A percentile compares a stretch with the other conserved stretches of the same genome.
Evolutionary conservation across 1,140 invertebrate genomes (phyloP).

Genomic region (Drosophila baimaii): DNA sequence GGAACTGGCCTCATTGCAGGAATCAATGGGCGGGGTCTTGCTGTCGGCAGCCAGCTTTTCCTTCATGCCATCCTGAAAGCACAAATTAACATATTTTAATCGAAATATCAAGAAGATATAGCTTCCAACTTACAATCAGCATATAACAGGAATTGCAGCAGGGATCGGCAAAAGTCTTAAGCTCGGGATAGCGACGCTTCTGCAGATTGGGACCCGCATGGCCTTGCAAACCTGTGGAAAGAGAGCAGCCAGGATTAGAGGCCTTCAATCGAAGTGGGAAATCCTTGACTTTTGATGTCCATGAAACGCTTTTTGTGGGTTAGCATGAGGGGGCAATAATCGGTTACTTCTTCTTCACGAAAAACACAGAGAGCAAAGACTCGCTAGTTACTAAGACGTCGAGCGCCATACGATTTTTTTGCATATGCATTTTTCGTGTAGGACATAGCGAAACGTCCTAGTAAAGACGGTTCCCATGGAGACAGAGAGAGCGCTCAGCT

Average conservation of each 20-base stretch:
- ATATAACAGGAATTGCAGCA: conserved; percentile 96
- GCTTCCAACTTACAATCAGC: conserved; percentile 88
- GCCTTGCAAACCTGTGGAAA: conserved; percentile 89
- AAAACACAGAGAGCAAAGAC: no score
- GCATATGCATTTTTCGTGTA: no score
- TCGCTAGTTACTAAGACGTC: no score
- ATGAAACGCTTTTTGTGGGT: conserved; percentile 65
- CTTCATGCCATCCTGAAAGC: conserved; percentile 90
- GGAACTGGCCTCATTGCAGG: conserved; percentile 95
- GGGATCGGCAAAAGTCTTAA: conserved; percentile 93
- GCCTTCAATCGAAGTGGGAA: background rate
- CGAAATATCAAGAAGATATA: background rate
- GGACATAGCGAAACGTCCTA: no score
- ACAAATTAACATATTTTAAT: background rate
- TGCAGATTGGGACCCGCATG: conserved; percentile 95
- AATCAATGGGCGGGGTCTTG: conserved; percentile 91
- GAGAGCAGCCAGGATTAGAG: conserved; percentile 7
- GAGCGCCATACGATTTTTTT: no score
- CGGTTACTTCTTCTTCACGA: conserved; percentile 41
- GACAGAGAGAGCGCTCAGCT: no score
- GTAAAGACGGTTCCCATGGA: no score
- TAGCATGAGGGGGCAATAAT: conserved; percentile 60
- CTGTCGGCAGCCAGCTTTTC: conserved; percentile 91
- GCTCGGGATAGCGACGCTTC: conserved; percentile 94
- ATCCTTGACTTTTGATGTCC: conserved; percentile 45